A percentile compares a stretch with the other conserved stretches of the same genome.
These are phyloP conservation scores for Alosa sapidissima DNA, from an alignment of 2,797 vertebrate species.

Conservation along the genomic window DNA sequence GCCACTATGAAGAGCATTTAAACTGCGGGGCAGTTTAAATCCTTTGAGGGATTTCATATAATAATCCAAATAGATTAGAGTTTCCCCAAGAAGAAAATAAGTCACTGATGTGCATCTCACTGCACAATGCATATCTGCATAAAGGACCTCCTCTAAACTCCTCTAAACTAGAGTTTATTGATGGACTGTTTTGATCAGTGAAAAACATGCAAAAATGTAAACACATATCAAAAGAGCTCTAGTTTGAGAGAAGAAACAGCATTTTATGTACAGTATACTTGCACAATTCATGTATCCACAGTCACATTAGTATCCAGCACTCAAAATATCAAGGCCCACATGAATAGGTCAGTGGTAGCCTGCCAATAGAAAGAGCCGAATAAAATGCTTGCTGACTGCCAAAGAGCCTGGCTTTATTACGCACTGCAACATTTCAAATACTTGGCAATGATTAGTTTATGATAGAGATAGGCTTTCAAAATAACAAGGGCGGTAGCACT, in stretches of 20 bases:
- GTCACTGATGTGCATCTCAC: background rate
- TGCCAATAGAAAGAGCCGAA: too few relatives aligned
- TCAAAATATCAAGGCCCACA: too few relatives aligned
- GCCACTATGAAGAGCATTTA: background rate
- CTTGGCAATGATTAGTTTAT: background rate
- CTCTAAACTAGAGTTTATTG: background rate
- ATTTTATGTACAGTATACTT: too few relatives aligned
- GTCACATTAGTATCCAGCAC: too few relatives aligned
- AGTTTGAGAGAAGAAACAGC: background rate
- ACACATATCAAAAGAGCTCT: background rate
- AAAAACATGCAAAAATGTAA: background rate
- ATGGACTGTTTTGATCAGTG: background rate
- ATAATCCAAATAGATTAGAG: background rate
- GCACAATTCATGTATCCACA: too few relatives aligned
- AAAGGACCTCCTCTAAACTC: too few relatives aligned
- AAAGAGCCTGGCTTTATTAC: background rate
- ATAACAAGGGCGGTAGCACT: background rate
- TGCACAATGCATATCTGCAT: background rate
- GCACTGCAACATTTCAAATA: too few relatives aligned
- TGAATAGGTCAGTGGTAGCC: too few relatives aligned
- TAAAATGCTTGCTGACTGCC: too few relatives aligned
- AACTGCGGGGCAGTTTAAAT: background rate
- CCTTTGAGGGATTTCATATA: background rate
- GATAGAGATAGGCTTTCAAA: background rate
- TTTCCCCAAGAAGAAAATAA: background rate